These are phyloP conservation scores for Belgica antarctica DNA, from an alignment of 2,888 invertebrate genomes.

Conservation along the genomic window DNA sequence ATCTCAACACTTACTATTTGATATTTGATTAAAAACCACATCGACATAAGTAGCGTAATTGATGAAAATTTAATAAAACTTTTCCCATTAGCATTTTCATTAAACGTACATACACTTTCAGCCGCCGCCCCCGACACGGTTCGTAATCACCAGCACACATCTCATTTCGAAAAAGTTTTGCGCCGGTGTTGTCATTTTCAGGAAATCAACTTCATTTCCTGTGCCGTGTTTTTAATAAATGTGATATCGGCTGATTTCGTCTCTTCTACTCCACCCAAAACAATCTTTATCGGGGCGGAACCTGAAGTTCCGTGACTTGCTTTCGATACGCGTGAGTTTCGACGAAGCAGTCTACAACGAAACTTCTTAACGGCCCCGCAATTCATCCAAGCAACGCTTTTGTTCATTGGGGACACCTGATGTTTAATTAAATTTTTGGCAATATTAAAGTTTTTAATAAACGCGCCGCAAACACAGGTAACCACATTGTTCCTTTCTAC, in stretches of 20 bases:
- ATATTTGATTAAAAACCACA: slow-evolving; percentile 40
- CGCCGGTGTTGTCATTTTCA: slow-evolving; percentile 20
- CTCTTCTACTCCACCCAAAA: background rate
- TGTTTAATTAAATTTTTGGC: slow-evolving; percentile 39
- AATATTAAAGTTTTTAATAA: slow-evolving; percentile 38
- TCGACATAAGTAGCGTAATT: slow-evolving; percentile 33
- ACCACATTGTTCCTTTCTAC: slow-evolving; percentile 10
- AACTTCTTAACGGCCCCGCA: background rate
- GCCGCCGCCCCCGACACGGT: background rate
- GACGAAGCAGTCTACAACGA: background rate
- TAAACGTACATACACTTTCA: slow-evolving; percentile 1
- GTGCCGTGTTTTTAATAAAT: slow-evolving; percentile 18
- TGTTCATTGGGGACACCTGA: slow-evolving; percentile 34
- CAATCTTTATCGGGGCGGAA: background rate
- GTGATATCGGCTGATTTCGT: slow-evolving; percentile 23
- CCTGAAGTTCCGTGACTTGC: background rate
- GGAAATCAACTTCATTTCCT: slow-evolving; percentile 36
- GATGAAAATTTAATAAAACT: slow-evolving; percentile 41
- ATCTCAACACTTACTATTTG: background rate
- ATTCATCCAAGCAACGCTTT: background rate
- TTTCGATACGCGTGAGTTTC: no score
- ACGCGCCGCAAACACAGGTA: slow-evolving; percentile 24
- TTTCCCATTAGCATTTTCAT: slow-evolving; percentile 36
- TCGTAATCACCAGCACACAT: slow-evolving; percentile 1
- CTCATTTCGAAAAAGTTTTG: slow-evolving; percentile 22